Evolutionary conservation across 2,797 vertebrate genomes (phyloP).

Genomic region (Lophius americanus): DNA sequence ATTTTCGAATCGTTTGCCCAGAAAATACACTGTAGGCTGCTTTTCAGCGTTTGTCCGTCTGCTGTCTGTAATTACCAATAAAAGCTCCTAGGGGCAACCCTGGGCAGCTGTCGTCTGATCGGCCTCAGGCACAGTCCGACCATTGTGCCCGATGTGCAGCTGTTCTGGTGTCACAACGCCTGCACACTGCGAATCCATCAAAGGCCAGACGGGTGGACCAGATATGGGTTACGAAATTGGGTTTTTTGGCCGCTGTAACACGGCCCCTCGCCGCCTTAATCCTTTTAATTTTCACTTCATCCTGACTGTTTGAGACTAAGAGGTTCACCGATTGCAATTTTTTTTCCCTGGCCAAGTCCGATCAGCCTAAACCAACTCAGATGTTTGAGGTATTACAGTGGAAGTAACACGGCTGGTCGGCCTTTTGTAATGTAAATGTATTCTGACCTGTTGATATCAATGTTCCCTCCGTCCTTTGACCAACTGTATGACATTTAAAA

Average conservation of each 20-base stretch:
- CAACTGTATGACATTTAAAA: too few relatives aligned
- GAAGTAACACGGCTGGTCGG: too few relatives aligned
- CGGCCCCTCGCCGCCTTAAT: conserved; percentile 50
- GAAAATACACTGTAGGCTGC: background rate
- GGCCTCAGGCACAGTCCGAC: conserved; percentile 69
- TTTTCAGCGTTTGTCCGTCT: conserved; percentile 17
- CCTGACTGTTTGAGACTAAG: conserved; percentile 10
- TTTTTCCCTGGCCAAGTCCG: too few relatives aligned
- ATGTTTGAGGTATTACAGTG: too few relatives aligned
- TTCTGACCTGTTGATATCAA: too few relatives aligned
- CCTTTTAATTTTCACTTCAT: conserved; percentile 54
- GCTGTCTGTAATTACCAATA: conserved; percentile 40
- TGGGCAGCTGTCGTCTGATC: conserved; percentile 73
- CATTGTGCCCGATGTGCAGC: conserved; percentile 78
- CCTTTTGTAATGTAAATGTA: too few relatives aligned
- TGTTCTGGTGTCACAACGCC: conserved; percentile 71
- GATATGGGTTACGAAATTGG: conserved; percentile 53
- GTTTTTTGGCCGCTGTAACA: conserved; percentile 68
- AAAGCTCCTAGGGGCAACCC: conserved; percentile 38
- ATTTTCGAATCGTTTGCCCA: conserved; percentile 11
- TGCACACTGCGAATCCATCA: conserved; percentile 70
- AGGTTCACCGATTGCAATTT: too few relatives aligned
- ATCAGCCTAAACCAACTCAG: too few relatives aligned
- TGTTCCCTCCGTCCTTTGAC: too few relatives aligned
- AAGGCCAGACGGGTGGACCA: conserved; percentile 56